Evolutionary conservation across 2,888 invertebrate genomes (phyloP), one percentile per base, ranked within the genome.

Genomic region (Malachius bipustulatus): DNA sequence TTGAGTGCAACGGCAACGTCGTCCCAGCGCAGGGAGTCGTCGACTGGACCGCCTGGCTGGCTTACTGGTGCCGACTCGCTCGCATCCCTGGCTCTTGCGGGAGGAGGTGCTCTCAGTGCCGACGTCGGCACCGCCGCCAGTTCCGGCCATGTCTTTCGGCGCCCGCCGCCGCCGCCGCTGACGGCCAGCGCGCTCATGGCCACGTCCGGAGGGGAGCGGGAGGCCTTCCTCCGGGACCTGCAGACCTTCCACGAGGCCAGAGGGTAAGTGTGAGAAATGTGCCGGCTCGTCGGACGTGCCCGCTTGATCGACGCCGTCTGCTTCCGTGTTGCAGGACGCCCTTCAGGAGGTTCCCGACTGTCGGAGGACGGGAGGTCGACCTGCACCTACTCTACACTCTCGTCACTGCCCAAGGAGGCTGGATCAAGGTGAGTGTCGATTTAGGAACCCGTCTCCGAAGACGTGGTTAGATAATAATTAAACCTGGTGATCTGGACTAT

Each of bases 391-490:
- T 97, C 48, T 97, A 96, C 65, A 79, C 78, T 51, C 74, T 89
- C 57, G 96, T 97, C 34, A 90, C 87, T 50, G 80, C 82, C 45
- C 73, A 85, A 53, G 96, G 96, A 50, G 97, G 97, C 51, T 84
- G 94, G 74, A 77, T 88, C 50, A 96, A 90, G 81, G 96, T 94
- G 63, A 67, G 51, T n/a, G n/a, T n/a, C n/a, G n/a, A n/a, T n/a
- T n/a, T n/a, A n/a, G n/a, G n/a, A n/a, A n/a, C n/a, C n/a, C n/a
- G n/a, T n/a, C n/a, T n/a, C n/a, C n/a, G n/a, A n/a, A n/a, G n/a
- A n/a, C n/a, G n/a, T n/a, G n/a, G n/a, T n/a, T n/a, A n/a, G n/a
- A n/a, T n/a, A n/a, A n/a, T n/a, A n/a, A n/a, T n/a, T n/a, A n/a
- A n/a, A n/a, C n/a, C n/a, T n/a, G n/a, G n/a, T n/a, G n/a, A n/a